Percentiles rank a stretch among this genome's conserved stretches.
phyloP scores from a whole-genome alignment of 2,113 vertebrate species.

The Lethenteron reissneri region DNA sequence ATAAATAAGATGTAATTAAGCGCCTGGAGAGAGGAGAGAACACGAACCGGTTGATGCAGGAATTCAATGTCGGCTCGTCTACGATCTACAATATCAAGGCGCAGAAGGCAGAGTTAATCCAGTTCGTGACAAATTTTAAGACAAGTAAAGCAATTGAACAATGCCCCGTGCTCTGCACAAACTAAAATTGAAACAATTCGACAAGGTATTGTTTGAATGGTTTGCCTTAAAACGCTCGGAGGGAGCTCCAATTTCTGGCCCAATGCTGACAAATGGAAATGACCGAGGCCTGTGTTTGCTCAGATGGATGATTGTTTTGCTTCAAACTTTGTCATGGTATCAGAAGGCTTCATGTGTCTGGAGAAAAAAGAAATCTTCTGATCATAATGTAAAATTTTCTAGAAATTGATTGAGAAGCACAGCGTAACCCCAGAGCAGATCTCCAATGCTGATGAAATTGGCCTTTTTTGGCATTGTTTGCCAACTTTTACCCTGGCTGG shows the following conservation, averaged over 20 bases:
- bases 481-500: background rate
- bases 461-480: background rate
- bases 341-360: background rate
- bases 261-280: background rate
- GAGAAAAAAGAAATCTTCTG: background rate
- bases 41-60: too few relatives aligned
- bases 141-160: too few relatives aligned
- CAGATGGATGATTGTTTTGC: background rate
- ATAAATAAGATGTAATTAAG: too few relatives aligned
- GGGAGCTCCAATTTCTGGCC: slow-evolving; percentile 1
- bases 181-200: background rate
- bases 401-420: too few relatives aligned
- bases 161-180: background rate
- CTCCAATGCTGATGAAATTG: background rate
- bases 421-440: too few relatives aligned
- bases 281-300: background rate
- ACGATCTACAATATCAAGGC: too few relatives aligned
- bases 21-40: too few relatives aligned
- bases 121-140: too few relatives aligned
- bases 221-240: background rate
- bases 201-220: background rate
- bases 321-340: slow-evolving; percentile 1
- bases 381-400: too few relatives aligned
- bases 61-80: too few relatives aligned
- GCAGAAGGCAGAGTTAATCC: too few relatives aligned